Conservation (phyloP, 1,140 invertebrate genomes). For the Linepithema humile region DNA sequence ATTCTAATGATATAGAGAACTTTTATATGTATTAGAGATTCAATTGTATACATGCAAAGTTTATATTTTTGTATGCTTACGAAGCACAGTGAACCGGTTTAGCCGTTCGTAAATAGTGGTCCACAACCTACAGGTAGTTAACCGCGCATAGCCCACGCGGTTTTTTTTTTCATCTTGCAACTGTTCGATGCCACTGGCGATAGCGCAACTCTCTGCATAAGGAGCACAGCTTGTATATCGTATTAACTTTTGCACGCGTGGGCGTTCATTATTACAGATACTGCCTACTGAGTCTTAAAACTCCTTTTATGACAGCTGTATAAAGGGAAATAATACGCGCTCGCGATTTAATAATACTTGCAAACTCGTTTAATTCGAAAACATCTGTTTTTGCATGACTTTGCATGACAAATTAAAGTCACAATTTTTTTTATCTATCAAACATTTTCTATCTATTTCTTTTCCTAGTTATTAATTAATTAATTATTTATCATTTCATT, state of each 20-base stretch:
- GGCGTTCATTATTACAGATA: constrained; percentile 48
- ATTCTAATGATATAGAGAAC: not conserved
- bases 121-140: constrained; percentile 69
- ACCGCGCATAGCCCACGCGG: constrained; percentile 55
- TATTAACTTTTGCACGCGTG: constrained; percentile 35
- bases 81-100: constrained; percentile 66
- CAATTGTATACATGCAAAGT: constrained; percentile 47
- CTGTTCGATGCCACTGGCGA: constrained; percentile 62
- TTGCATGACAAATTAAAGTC: not conserved
- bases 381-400: not conserved
- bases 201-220: constrained; percentile 53
- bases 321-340: not conserved
- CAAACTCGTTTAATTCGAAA: not conserved
- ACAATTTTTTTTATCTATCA: too few relatives aligned
- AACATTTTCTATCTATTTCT: not conserved
- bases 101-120: constrained; percentile 62
- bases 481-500: not conserved
- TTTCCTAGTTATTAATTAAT: not conserved
- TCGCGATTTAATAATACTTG: not conserved
- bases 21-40: not conserved
- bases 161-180: constrained; percentile 57
- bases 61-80: constrained; percentile 59
- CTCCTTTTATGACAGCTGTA: constrained; percentile 8
- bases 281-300: constrained; percentile 1
- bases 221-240: constrained; percentile 9